Evolutionary conservation across 1,140 invertebrate species (phyloP), one percentile per base, ranked within the genome.

Genomic region (Drosophila sp.): DNA sequence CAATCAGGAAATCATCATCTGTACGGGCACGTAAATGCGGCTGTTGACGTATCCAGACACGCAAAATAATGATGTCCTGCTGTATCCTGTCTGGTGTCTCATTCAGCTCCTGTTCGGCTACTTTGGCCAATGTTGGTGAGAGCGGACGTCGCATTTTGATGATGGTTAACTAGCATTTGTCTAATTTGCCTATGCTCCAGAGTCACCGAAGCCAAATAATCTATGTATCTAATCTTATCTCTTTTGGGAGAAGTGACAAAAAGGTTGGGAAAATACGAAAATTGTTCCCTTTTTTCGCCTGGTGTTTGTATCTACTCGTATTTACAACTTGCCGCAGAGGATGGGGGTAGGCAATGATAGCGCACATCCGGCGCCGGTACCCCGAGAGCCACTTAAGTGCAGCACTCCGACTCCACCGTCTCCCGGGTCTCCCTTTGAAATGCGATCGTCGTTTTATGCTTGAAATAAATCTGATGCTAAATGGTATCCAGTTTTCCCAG

Each of bases 11-110:
- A 72, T 95, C 94, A 69, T 95, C 94, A 75, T 94, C 95, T 35
- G 76, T 84, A 33, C 91, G 80, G 17, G 91, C 79, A 8, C 91
- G 93, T 47, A 95, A 90, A 90, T 95, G 94, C 3, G 93, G 93
- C 72, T 95, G 94, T 87, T 95, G 94, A 2, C 93, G 87, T 54
- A 95, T 93, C 95, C 95, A 95, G n/a, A 95, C 93, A 7, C 93
- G 93, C 33, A 95, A 92, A 69, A 93, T 92, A 27, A 93, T 79
- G 4, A 95, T 87, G 81, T 95, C 94, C 66, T 93, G 92, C 30
- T 91, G 80, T n/a, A 94, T 91, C 47, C 93, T 85, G 1, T 93
- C 93, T 1, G 94, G 93, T 69, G 94, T 94, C 89, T 95, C 95
- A 60, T 94, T 93, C 33, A 95, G 75, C 77, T 95, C 94, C 27